A percentile compares a stretch with the other conserved stretches of the same genome.
These are phyloP conservation scores for Carpatolechia fugitivella DNA, from an alignment of 2,888 invertebrate genomes.

Conservation along the genomic window DNA sequence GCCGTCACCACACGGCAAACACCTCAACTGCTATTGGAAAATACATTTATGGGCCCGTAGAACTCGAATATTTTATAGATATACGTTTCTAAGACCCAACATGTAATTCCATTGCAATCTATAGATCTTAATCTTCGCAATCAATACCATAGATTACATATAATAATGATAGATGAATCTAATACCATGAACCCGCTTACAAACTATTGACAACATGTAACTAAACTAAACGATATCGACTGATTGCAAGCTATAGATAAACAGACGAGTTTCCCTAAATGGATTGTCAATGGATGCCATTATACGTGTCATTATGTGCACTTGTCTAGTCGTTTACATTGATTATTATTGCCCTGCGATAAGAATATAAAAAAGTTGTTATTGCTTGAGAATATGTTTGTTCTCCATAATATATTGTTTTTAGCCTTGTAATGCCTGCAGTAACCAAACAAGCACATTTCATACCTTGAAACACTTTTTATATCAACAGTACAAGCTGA, in stretches of 20 bases:
- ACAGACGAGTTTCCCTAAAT: conserved; percentile 36
- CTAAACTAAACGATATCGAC: conserved; percentile 1
- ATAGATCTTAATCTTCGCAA: conserved; percentile 3
- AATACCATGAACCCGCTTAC: conserved; percentile 3
- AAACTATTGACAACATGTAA: conserved; percentile 10
- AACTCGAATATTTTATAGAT: no score
- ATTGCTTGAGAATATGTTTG: neutral
- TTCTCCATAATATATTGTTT: no score
- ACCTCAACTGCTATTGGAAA: no score
- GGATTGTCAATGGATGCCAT: conserved; percentile 21
- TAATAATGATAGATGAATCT: neutral
- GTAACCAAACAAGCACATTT: no score
- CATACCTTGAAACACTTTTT: no score
- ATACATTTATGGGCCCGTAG: neutral
- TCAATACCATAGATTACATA: conserved; percentile 4
- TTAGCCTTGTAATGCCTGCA: no score
- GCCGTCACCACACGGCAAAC: no score
- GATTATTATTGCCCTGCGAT: conserved; percentile 4
- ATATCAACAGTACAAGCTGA: no score
- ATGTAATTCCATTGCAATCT: conserved; percentile 4
- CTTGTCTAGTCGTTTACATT: conserved; percentile 1
- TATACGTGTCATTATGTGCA: neutral
- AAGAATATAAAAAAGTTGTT: neutral
- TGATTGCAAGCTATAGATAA: conserved; percentile 23
- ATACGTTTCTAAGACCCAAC: neutral